Percentiles rank a stretch among this genome's conserved stretches.
Evolutionary conservation across 2,888 invertebrate species (phyloP).

Genomic region (Podabrus alpinus): DNA sequence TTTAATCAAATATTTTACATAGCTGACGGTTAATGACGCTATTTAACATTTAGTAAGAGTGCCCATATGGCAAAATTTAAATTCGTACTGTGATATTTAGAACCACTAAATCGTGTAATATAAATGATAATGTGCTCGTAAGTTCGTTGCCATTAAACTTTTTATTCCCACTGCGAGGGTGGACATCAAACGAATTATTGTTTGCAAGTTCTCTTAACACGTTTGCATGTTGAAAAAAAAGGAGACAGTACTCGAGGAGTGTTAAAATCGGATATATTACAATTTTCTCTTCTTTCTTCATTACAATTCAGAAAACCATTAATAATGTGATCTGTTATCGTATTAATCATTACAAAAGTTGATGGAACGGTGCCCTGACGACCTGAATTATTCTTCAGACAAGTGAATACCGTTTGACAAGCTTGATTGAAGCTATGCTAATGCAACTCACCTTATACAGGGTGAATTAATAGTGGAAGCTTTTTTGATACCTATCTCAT

Average conservation of each 20-base stretch:
- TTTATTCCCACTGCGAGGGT: conserved; percentile 58
- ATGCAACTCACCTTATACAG: not conserved
- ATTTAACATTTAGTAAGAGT: not conserved
- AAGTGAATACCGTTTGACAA: not conserved
- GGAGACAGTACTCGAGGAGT: not conserved
- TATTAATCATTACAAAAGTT: not conserved
- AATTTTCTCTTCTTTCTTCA: too few species aligned
- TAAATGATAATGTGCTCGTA: conserved; percentile 43
- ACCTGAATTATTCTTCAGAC: not conserved
- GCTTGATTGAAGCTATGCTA: not conserved
- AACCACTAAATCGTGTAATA: conserved; percentile 12
- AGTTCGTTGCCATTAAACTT: conserved; percentile 58
- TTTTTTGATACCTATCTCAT: not conserved
- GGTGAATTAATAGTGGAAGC: not conserved
- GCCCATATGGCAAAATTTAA: conserved; percentile 7
- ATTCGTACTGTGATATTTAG: conserved; percentile 16
- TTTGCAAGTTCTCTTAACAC: not conserved
- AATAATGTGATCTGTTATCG: not conserved
- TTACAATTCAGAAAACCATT: not conserved
- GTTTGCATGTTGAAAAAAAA: not conserved
- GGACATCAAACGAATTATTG: conserved; percentile 24
- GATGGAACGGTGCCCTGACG: not conserved
- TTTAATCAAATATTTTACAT: not conserved
- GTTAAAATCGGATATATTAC: too few species aligned
- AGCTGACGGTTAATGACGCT: not conserved